Evolutionary conservation across 2,888 invertebrate genomes (phyloP).

Genomic region (Elysia crispata): DNA sequence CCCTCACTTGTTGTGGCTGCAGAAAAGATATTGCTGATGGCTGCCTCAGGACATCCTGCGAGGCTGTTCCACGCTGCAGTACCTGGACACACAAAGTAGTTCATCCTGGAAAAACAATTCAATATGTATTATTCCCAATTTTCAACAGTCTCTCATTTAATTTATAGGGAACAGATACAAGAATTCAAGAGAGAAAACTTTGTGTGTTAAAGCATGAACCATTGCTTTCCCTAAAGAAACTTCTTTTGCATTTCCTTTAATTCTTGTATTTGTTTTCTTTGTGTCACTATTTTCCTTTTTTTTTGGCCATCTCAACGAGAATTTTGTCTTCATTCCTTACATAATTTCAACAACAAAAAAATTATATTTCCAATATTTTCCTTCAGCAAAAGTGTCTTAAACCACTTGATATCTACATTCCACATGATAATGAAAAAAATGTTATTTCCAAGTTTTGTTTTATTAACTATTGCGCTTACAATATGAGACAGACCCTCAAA

Average conservation of each 20-base stretch:
- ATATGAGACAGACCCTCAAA: no score
- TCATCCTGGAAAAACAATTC: constrained; percentile 63
- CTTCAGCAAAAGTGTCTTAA: no score
- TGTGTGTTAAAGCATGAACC: background rate
- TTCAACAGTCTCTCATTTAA: background rate
- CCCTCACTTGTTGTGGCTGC: constrained; percentile 80
- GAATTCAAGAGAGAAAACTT: background rate
- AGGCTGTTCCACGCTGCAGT: constrained; percentile 82
- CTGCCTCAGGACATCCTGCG: constrained; percentile 82
- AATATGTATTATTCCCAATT: background rate
- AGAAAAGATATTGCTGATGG: constrained; percentile 81
- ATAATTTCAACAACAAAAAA: no score
- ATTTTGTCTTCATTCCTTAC: no score
- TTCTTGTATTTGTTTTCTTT: background rate
- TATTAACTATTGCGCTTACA: no score
- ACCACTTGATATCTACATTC: no score
- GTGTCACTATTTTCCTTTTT: background rate
- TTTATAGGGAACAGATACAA: background rate
- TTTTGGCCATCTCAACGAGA: background rate
- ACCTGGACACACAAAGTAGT: constrained; percentile 81
- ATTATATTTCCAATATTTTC: no score
- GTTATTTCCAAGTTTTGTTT: no score
- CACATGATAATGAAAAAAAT: no score
- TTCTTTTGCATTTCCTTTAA: background rate
- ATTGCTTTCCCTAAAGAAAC: background rate